phyloP scores from a whole-genome alignment of 2,113 vertebrate genomes.

The Henicopernis longicauda region DNA sequence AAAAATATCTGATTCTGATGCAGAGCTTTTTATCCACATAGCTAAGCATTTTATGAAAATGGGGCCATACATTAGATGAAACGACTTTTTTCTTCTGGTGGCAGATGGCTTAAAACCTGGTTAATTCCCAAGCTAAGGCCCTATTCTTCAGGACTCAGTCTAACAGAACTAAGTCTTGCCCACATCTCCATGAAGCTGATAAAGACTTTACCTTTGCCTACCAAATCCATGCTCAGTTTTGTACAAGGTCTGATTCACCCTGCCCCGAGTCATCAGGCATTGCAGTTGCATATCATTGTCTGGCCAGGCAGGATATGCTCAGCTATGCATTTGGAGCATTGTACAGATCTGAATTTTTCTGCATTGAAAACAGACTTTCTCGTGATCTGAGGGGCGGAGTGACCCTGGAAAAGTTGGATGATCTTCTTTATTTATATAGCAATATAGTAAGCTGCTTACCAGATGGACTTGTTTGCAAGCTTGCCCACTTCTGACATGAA shows the following conservation, averaged over 20 bases:
- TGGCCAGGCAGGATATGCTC: neutral
- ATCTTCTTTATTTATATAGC: constrained; percentile 52
- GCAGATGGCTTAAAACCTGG: neutral
- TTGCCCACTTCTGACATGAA: constrained; percentile 53
- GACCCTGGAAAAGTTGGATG: constrained; percentile 34
- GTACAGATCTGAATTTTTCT: neutral
- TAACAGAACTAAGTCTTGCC: neutral
- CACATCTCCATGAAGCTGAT: neutral
- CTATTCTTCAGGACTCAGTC: neutral
- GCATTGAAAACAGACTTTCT: constrained; percentile 41
- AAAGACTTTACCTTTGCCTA: neutral
- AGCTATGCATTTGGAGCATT: neutral
- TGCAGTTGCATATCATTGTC: neutral
- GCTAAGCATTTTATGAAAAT: neutral
- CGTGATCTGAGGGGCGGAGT: constrained; percentile 16
- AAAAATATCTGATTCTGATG: neutral
- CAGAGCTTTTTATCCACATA: neutral
- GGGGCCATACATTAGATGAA: neutral
- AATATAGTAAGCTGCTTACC: constrained; percentile 47
- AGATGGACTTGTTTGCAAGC: constrained; percentile 61
- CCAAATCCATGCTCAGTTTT: rapidly evolving
- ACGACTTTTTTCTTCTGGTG: neutral
- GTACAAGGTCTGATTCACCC: neutral
- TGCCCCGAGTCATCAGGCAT: neutral
- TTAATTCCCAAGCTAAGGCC: neutral